Base-by-base conservation (phyloP, 1,140 invertebrate species). In the Drosophila ohnishii region DNA sequence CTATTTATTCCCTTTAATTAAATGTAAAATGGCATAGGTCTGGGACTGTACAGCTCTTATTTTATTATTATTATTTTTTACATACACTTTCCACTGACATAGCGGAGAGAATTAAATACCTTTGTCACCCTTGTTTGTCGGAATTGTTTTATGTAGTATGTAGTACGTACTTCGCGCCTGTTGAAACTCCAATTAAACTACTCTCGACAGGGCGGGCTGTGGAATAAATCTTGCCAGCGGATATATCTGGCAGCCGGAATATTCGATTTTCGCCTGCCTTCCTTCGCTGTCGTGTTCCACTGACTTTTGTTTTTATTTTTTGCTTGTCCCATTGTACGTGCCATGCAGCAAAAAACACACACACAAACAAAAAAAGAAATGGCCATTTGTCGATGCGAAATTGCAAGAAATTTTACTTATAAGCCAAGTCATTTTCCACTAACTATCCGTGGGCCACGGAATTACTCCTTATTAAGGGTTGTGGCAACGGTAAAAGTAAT, bases 381-480 rank as follows among this genome's bases (percentile, higher is more conserved):
- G 6, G 32, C 73, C 69, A 87, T 87, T 87, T 88, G 79, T 88
- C 84, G 69, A 74, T 69, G 73, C 47, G 48, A 72, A 66, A 82
- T 77, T 70, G 64, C 64, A 79, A 87, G 72, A 74, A 73, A 74
- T 78, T 71, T 64, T 57, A 57, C 76, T 67, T 65, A 78, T 86
- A 86, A 82, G 83, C 75, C 72, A 67, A 78, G 70, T 72, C 59
- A 78, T 67, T 56, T 69, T 69, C 47, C 65, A 78, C 59, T 78
- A 81, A 82, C 69, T 82, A 86, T 71, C 50, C 70, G 40, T 59
- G 58, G 50, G 19, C 47, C 47, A 63, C 44, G 42, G 60, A 78
- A 86, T 86, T 72, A 85, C 73, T 85, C 80, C 69, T 61, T 85
- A 80, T 85, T 85, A 80, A 80, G 79, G 70, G 64, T 47, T 50